These are phyloP conservation scores for Zhuqinia jingwanae DNA, from an alignment of 2,888 invertebrate genomes.

Conservation along the genomic window DNA sequence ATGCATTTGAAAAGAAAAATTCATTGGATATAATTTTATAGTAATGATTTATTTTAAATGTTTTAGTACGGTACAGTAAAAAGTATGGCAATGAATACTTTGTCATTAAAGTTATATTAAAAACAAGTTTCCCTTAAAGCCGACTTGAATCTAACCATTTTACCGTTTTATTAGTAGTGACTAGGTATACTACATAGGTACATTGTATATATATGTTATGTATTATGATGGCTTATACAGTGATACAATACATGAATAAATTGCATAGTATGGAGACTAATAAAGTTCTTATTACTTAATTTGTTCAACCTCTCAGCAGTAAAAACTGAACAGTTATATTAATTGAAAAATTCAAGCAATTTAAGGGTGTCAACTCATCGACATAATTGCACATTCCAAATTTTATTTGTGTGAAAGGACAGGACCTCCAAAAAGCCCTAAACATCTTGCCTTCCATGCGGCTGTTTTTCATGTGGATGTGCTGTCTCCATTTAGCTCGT, in stretches of 20 bases:
- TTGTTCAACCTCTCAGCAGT: neutral
- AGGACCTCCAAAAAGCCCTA: neutral
- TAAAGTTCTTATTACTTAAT: neutral
- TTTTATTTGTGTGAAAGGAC: neutral
- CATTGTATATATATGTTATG: neutral
- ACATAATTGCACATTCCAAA: constrained; percentile 22
- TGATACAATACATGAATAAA: neutral
- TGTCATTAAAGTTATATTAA: no score
- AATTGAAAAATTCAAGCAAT: constrained; percentile 16
- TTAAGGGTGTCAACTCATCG: constrained; percentile 32
- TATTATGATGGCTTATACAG: neutral
- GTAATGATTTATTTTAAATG: no score
- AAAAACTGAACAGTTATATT: constrained; percentile 17
- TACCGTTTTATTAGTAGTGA: neutral
- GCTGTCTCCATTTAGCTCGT: neutral
- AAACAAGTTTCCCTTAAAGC: no score
- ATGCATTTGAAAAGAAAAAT: no score
- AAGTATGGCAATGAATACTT: no score
- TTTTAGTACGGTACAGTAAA: no score
- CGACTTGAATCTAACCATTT: neutral
- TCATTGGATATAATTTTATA: no score
- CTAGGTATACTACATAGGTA: neutral
- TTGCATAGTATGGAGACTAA: no score
- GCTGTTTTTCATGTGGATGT: neutral
- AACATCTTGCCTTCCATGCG: neutral